Evolutionary conservation across 1,140 invertebrate species (phyloP).

Genomic region (Aricia agestis): DNA sequence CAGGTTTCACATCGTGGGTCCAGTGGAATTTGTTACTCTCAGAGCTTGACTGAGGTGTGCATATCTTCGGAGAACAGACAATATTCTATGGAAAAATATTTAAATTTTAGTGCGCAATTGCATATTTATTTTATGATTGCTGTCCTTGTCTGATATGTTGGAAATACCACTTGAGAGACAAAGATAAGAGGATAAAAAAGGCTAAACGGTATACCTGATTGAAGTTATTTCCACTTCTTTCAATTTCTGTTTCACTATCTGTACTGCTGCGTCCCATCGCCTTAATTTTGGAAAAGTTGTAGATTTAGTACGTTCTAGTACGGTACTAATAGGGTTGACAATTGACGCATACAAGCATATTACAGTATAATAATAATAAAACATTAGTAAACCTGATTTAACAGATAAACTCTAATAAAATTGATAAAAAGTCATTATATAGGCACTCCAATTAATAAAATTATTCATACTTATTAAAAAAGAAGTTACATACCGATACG

Average conservation of each 20-base stretch:
- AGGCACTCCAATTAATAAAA: too few relatives aligned
- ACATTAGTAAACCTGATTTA: not conserved
- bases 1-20: not conserved
- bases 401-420: not conserved
- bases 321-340: too few relatives aligned
- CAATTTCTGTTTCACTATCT: not conserved
- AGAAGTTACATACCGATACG: not conserved
- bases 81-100: not conserved
- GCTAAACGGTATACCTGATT: not conserved
- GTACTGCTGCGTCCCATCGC: not conserved
- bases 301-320: not conserved
- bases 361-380: not conserved
- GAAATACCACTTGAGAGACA: too few relatives aligned
- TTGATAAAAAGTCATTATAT: too few relatives aligned
- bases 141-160: too few relatives aligned
- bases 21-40: not conserved
- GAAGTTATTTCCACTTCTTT: not conserved
- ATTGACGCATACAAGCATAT: too few relatives aligned
- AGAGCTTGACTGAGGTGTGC: not conserved
- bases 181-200: too few relatives aligned
- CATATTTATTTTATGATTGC: too few relatives aligned
- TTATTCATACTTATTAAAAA: not conserved
- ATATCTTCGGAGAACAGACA: not conserved
- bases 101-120: too few relatives aligned
- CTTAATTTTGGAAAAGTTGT: not conserved